phyloP scores from a whole-genome alignment of 1,140 invertebrate genomes.

The Ericerus pela region DNA sequence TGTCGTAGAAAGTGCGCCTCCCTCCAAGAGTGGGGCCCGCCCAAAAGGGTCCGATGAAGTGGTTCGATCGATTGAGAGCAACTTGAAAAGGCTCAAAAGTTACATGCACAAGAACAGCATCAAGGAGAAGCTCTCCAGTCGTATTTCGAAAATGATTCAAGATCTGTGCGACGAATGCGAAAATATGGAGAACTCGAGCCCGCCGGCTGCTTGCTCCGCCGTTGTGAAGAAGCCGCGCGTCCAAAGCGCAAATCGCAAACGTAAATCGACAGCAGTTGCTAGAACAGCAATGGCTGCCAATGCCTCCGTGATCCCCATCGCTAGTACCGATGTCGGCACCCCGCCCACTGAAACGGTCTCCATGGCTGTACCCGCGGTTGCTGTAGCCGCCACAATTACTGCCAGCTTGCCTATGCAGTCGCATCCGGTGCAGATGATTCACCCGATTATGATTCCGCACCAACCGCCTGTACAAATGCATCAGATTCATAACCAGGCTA shows the following conservation, averaged over 20 bases:
- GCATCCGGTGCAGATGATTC: not conserved
- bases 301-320: not conserved
- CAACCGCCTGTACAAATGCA: too few species aligned
- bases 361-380: too few species aligned
- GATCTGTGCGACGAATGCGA: constrained; percentile 4
- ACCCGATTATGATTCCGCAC: too few species aligned
- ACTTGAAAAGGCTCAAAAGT: not conserved
- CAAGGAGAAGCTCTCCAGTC: not conserved
- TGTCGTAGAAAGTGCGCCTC: not conserved
- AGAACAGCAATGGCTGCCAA: not conserved
- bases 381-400: too few species aligned
- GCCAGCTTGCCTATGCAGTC: not conserved
- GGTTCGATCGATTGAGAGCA: not conserved
- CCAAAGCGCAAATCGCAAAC: not conserved
- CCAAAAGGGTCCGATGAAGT: not conserved
- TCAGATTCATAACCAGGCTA: not conserved
- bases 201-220: not conserved
- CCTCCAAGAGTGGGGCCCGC: too few species aligned
- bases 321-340: not conserved
- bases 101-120: not conserved
- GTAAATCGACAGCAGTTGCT: not conserved
- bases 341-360: not conserved
- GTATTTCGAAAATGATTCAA: constrained; percentile 6
- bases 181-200: not conserved
- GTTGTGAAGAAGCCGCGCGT: not conserved